These are phyloP conservation scores for Zaprionus lachaisei DNA, from an alignment of 1,140 invertebrate species.

Conservation along the genomic window DNA sequence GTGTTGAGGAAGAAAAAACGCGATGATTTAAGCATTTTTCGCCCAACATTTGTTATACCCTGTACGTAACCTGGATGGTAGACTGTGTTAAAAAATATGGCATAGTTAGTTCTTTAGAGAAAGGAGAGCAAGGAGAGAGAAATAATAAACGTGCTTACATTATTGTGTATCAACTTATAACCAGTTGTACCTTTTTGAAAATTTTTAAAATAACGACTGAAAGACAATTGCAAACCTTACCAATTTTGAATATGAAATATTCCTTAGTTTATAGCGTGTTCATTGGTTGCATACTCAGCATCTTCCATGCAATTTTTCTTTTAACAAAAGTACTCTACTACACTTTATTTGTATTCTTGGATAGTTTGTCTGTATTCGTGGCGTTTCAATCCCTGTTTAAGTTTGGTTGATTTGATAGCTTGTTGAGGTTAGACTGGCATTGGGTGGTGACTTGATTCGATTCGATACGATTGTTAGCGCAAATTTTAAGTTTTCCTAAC, in stretches of 20 bases:
- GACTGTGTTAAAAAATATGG: too few species aligned
- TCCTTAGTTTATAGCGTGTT: not conserved
- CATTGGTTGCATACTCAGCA: not conserved
- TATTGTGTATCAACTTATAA: too few species aligned
- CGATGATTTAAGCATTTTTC: conserved; percentile 69
- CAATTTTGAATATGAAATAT: too few species aligned
- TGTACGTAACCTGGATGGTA: not conserved
- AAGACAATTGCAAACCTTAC: too few species aligned
- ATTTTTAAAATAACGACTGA: too few species aligned
- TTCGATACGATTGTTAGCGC: conserved; percentile 62
- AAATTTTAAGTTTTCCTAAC: conserved; percentile 56
- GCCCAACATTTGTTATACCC: conserved; percentile 41
- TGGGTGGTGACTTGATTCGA: conserved; percentile 41
- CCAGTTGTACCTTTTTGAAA: too few species aligned
- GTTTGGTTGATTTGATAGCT: conserved; percentile 63
- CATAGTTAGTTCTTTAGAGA: too few species aligned
- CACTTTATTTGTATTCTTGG: not conserved
- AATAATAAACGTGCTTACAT: too few species aligned
- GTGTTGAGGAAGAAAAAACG: conserved; percentile 37
- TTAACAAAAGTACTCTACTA: not conserved
- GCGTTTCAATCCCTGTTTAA: not conserved
- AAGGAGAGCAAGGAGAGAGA: too few species aligned
- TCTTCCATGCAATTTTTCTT: not conserved
- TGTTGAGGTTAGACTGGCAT: conserved; percentile 49
- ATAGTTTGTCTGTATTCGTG: conserved; percentile 25